A percentile compares a stretch with the other conserved stretches of the same genome.
phyloP scores from a whole-genome alignment of 2,797 vertebrate genomes.

The Dallia pectoralis region DNA sequence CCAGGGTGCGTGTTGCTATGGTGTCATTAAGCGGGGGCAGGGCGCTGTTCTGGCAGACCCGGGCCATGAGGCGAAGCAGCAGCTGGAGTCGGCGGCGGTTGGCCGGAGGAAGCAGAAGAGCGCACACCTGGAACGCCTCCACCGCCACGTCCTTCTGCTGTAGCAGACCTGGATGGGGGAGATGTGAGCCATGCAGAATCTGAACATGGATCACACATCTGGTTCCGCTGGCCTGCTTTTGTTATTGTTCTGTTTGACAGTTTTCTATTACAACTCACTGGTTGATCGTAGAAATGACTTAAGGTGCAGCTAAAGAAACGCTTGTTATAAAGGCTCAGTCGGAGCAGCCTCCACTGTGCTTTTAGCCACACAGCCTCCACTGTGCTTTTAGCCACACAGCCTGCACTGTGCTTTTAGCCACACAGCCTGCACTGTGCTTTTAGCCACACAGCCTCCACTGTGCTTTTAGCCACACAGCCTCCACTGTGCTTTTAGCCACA shows the following conservation, averaged over 20 bases:
- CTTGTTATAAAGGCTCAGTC: no score
- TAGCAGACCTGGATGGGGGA: conserved; percentile 74
- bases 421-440: background rate
- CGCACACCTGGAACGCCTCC: conserved; percentile 91
- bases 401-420: no score
- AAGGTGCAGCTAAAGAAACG: background rate
- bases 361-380: background rate
- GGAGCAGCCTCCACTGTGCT: no score
- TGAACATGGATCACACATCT: background rate
- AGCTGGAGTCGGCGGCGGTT: conserved; percentile 90
- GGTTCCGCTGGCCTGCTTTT: background rate
- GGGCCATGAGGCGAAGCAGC: conserved; percentile 87
- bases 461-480: background rate
- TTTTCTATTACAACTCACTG: background rate
- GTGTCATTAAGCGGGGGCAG: conserved; percentile 86
- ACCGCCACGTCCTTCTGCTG: conserved; percentile 76
- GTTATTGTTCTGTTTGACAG: background rate
- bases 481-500: no score
- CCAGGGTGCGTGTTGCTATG: conserved; percentile 84
- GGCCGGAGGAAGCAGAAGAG: conserved; percentile 87
- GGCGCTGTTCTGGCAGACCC: conserved; percentile 82
- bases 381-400: background rate
- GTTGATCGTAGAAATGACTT: background rate
- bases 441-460: no score
- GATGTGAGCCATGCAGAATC: background rate